These are phyloP conservation scores for Zaprionus bogoriensis DNA, from an alignment of 2,888 invertebrate species.

Conservation along the genomic window DNA sequence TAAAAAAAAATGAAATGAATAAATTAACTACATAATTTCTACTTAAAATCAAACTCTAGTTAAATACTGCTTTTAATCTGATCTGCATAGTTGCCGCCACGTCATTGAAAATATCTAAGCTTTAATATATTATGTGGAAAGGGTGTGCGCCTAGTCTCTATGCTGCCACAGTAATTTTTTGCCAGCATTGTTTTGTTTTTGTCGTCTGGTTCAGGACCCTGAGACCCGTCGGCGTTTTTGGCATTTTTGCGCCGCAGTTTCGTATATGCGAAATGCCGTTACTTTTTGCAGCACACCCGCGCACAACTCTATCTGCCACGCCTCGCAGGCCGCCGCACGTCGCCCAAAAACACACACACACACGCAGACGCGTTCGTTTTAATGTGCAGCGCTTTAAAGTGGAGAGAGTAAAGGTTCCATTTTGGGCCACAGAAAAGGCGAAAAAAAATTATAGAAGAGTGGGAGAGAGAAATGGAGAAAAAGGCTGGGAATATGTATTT, in stretches of 20 bases:
- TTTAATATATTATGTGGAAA: too few species aligned
- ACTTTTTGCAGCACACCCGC: conserved; percentile 51
- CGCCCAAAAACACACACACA: neutral
- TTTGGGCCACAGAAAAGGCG: conserved; percentile 7
- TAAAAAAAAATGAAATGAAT: too few species aligned
- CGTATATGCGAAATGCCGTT: conserved; percentile 46
- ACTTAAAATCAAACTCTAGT: too few species aligned
- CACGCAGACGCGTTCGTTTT: conserved; percentile 29
- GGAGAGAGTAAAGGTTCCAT: conserved; percentile 10
- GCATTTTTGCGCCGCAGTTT: conserved; percentile 51
- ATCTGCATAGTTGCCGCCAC: too few species aligned
- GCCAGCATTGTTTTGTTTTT: conserved; percentile 8
- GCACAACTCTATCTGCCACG: conserved; percentile 12
- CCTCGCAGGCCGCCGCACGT: neutral
- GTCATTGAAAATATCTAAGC: too few species aligned
- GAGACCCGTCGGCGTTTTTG: conserved; percentile 43
- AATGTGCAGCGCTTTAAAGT: conserved; percentile 36
- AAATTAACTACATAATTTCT: too few species aligned
- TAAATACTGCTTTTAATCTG: too few species aligned
- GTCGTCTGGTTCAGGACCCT: conserved; percentile 23
- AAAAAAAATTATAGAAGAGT: too few species aligned
- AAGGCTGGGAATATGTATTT: conserved; percentile 35
- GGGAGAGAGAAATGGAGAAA: neutral
- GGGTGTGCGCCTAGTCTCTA: neutral
- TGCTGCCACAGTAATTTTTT: neutral